phyloP scores from a whole-genome alignment of 2,797 vertebrate species.

The Gymnothorax reevesii region DNA sequence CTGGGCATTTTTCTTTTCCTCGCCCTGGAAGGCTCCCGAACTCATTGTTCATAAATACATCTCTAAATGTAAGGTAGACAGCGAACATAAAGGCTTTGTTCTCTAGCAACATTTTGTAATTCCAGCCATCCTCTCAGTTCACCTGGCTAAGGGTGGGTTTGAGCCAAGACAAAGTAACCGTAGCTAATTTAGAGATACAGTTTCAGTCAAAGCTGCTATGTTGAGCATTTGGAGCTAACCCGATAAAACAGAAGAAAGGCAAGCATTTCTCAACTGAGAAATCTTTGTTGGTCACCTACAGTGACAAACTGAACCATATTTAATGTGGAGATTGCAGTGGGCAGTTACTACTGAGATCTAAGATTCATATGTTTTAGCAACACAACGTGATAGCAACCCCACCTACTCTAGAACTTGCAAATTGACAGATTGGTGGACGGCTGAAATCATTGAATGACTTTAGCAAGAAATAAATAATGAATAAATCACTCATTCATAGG shows the following conservation, averaged over 20 bases:
- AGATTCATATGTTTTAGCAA: background rate
- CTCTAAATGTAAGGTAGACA: constrained; percentile 6
- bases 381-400: too few species aligned
- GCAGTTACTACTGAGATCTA: background rate
- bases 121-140: background rate
- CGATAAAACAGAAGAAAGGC: background rate
- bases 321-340: constrained; percentile 10
- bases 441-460: too few species aligned
- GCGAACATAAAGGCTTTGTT: background rate
- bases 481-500: too few species aligned
- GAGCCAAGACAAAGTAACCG: background rate
- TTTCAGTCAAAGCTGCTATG: background rate
- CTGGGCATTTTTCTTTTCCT: background rate
- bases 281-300: background rate
- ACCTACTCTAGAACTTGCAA: background rate
- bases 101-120: background rate
- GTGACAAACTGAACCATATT: background rate
- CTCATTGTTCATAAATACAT: constrained; percentile 9
- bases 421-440: too few species aligned
- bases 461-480: too few species aligned
- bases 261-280: background rate
- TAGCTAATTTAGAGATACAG: background rate
- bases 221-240: background rate
- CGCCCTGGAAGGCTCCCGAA: constrained; percentile 2
- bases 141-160: background rate